Evolutionary conservation across 1,140 invertebrate genomes (phyloP).

Genomic region (Leptoteleia sp.): DNA sequence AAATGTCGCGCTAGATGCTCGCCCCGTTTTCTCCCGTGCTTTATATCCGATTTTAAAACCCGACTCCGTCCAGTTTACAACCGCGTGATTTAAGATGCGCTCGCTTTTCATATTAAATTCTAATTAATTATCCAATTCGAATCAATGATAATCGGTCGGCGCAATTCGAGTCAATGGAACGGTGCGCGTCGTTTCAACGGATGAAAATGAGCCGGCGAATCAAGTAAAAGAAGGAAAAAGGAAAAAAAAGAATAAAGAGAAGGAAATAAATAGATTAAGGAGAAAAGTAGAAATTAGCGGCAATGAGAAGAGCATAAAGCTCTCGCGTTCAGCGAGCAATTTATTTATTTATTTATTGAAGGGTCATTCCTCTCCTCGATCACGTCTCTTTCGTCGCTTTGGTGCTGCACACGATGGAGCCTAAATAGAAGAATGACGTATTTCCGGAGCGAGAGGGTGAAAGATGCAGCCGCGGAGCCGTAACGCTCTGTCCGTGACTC

Average conservation of each 20-base stretch:
- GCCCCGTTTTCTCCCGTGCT: conserved; percentile 25
- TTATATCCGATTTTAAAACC: conserved; percentile 24
- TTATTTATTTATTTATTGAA: conserved; percentile 68
- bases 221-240: no score
- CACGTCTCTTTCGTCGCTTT: conserved; percentile 57
- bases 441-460: conserved; percentile 62
- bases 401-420: conserved; percentile 49
- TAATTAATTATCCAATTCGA: background rate
- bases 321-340: conserved; percentile 42
- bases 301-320: conserved; percentile 46
- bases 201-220: conserved; percentile 29
- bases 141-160: background rate
- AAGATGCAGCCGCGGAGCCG: conserved; percentile 51
- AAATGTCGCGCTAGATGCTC: conserved; percentile 37
- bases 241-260: no score
- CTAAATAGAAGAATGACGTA: conserved; percentile 69
- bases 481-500: conserved; percentile 17
- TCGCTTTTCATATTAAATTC: background rate
- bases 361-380: conserved; percentile 65
- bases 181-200: conserved; percentile 5
- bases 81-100: background rate
- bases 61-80: no score
- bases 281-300: conserved; percentile 40
- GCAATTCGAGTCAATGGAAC: conserved; percentile 7
- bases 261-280: conserved; percentile 33